These are phyloP conservation scores for Mongoloraphidia duomilia DNA, from an alignment of 2,888 invertebrate species.

Conservation along the genomic window DNA sequence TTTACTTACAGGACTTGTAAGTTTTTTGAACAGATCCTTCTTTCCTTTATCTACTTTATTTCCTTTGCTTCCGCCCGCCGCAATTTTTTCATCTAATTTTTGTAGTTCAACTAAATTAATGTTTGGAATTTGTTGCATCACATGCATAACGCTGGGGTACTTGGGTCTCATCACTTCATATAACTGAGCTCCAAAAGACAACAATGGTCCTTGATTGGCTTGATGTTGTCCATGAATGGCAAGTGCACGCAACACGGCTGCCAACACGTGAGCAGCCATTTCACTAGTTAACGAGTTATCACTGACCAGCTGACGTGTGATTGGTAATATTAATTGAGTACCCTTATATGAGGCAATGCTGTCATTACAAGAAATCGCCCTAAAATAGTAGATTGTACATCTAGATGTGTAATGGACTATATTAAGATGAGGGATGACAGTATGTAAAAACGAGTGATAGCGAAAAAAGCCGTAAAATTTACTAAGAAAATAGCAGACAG, in stretches of 20 bases:
- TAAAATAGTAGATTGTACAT: no score
- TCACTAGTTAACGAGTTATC: slow-evolving; percentile 48
- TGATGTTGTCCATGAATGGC: slow-evolving; percentile 84
- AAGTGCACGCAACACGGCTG: slow-evolving; percentile 63
- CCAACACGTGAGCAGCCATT: slow-evolving; percentile 59
- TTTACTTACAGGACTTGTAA: slow-evolving; percentile 55
- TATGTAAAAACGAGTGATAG: no score
- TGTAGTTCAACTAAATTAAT: slow-evolving; percentile 67
- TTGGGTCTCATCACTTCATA: slow-evolving; percentile 70
- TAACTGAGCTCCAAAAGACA: slow-evolving; percentile 68
- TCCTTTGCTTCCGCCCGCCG: slow-evolving; percentile 47
- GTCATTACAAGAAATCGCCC: slow-evolving; percentile 74
- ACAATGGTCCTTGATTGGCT: slow-evolving; percentile 65
- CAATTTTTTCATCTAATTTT: slow-evolving; percentile 73
- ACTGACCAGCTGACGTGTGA: slow-evolving; percentile 49
- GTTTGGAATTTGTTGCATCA: slow-evolving; percentile 69
- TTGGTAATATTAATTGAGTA: slow-evolving; percentile 55
- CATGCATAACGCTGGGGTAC: slow-evolving; percentile 53
- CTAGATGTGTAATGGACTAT: no score
- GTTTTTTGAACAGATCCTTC: slow-evolving; percentile 81
- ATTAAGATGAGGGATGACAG: no score
- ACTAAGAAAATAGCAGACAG: no score
- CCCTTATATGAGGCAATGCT: slow-evolving; percentile 69
- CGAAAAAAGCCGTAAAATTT: no score
- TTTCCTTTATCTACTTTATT: slow-evolving; percentile 79